Conservation (phyloP, 2,888 invertebrate genomes). For the Osmoderma eremita region DNA sequence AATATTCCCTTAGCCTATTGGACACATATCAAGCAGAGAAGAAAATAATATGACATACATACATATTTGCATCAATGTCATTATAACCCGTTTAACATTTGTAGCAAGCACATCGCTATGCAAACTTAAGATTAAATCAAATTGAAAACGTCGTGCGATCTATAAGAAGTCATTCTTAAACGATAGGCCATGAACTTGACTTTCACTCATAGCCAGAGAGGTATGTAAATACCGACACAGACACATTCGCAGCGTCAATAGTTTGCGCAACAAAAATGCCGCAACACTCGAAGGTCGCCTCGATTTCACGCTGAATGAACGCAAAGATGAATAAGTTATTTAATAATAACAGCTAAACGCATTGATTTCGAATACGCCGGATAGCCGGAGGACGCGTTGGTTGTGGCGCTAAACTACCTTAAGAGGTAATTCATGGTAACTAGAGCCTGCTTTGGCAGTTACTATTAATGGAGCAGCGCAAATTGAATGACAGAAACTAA, state of each 20-base stretch:
- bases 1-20: too few relatives aligned
- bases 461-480: neutral
- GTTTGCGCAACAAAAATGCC: conserved; percentile 21
- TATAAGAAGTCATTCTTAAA: neutral
- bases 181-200: conserved; percentile 25
- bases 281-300: neutral
- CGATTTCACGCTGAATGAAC: conserved; percentile 28
- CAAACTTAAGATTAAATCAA: too few relatives aligned
- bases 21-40: too few relatives aligned
- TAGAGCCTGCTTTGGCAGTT: neutral
- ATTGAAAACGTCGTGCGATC: too few relatives aligned
- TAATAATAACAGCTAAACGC: conserved; percentile 19
- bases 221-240: conserved; percentile 7
- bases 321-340: conserved; percentile 31
- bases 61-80: too few relatives aligned
- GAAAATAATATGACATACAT: too few relatives aligned
- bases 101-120: too few relatives aligned
- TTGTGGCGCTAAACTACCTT: conserved; percentile 13
- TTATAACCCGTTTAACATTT: too few relatives aligned
- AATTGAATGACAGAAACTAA: conserved; percentile 13
- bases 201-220: conserved; percentile 11
- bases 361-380: conserved; percentile 6
- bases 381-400: neutral
- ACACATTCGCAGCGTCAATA: neutral
- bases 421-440: conserved; percentile 5